Base-by-base conservation (phyloP, 2,797 vertebrate species). In the Myotis planiceps region DNA sequence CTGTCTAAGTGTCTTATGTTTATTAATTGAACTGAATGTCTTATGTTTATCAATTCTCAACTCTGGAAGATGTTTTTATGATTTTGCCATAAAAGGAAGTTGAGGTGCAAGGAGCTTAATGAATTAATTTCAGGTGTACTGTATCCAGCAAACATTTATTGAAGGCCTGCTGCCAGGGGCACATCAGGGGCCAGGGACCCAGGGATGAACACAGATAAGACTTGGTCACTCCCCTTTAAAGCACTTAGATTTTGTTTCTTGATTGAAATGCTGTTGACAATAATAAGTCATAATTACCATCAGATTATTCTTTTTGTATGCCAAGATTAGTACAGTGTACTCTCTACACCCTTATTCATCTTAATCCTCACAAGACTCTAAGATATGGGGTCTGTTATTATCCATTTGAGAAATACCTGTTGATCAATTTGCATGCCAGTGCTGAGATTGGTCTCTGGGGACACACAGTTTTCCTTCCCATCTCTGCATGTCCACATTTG, bases 31-130 rank as follows among this genome's bases (percentile, higher is more conserved):
- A 55, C 25, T 32, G 29, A 49, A 16, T 60, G 9, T 74, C 27
- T 74, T 63, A 72, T 0, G 14, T 65, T 34, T 49, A 27, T 79
- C 47, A 76, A 71, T 86, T 83, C 60, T 68, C 65, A 68, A 53
- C n/a, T 85, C 51, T 91, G 13, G 9, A 82, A 23, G 63, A 19
- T 47, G n/a, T 49, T 86, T 63, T 45, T 65, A 32, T 83, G 92
- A 60, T 89, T 90, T 92, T 85, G 42, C 53, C 42, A 78, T 78
- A 88, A 76, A 34, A 94, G 39, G 69, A 89, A 79, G 65, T 72
- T 32, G 63, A 88, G 49, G 25, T 14, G 29, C 25, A 58, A n/a
- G 32, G 58, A 88, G 14, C n/a, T 69, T 89, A 72, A 32, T 81
- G 42, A n/a, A 32, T 81, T 72, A 34, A 47, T 65, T 87, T 65